Evolutionary conservation across 2,113 vertebrate genomes (phyloP).

Genomic region (Malaclemys terrapin): DNA sequence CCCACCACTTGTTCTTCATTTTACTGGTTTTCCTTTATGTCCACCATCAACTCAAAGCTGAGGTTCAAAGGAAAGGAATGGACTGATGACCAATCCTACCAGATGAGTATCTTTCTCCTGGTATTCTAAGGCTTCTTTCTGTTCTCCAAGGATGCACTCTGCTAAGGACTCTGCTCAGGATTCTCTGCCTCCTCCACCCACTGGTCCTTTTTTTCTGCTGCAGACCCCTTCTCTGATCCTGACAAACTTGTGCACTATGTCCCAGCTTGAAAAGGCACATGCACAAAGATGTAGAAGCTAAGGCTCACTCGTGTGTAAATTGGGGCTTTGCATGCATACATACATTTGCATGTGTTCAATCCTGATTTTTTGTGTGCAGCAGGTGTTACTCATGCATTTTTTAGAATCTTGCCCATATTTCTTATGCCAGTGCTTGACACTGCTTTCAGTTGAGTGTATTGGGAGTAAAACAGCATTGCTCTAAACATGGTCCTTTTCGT

Average conservation of each 20-base stretch:
- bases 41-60: background rate
- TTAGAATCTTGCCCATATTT: background rate
- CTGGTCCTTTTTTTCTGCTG: background rate
- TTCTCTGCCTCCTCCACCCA: background rate
- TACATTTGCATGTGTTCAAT: background rate
- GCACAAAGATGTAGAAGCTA: background rate
- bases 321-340: background rate
- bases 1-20: background rate
- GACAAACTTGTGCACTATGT: background rate
- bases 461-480: background rate
- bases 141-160: background rate
- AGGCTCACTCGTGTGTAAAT: background rate
- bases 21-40: background rate
- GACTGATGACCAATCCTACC: background rate
- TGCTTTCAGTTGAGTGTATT: background rate
- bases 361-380: background rate
- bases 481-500: background rate
- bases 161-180: background rate
- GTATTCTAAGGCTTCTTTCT: fast-evolving
- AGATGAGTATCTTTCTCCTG: background rate
- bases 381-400: background rate
- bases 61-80: background rate
- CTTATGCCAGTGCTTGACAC: background rate
- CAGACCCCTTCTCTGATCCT: background rate
- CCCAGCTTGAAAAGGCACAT: background rate